phyloP scores from a whole-genome alignment of 2,797 vertebrate genomes.

The Lycodopsis pacificus region DNA sequence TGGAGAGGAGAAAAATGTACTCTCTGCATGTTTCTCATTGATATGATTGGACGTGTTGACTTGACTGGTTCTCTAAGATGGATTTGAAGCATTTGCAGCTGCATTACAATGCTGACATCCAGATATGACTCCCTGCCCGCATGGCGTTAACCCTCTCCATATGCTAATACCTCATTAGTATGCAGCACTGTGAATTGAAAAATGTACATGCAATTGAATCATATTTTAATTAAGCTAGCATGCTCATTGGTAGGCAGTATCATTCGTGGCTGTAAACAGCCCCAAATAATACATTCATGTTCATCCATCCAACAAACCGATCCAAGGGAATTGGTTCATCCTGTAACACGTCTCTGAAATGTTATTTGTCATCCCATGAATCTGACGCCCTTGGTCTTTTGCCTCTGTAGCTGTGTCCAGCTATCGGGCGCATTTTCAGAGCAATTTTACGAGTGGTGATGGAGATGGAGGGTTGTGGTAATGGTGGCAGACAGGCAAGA shows the following conservation, averaged over 20 bases:
- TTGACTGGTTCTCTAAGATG: slow-evolving; percentile 38
- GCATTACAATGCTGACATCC: slow-evolving; percentile 38
- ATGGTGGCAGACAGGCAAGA: slow-evolving; percentile 75
- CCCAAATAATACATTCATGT: slow-evolving; percentile 14
- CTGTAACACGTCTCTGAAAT: slow-evolving; percentile 26
- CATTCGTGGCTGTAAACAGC: slow-evolving; percentile 49
- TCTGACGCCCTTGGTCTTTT: slow-evolving; percentile 43
- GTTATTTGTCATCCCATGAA: slow-evolving; percentile 41
- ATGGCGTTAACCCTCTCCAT: slow-evolving; percentile 48
- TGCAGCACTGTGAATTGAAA: slow-evolving; percentile 58
- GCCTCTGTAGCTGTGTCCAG: slow-evolving; percentile 29
- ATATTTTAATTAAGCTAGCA: slow-evolving; percentile 65
- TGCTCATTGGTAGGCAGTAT: slow-evolving; percentile 47
- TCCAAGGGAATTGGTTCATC: background rate
- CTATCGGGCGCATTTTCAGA: slow-evolving; percentile 41
- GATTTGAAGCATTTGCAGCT: slow-evolving; percentile 38
- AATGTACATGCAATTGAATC: slow-evolving; percentile 60
- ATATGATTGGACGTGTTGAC: slow-evolving; percentile 33
- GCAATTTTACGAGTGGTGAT: slow-evolving; percentile 63
- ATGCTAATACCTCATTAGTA: slow-evolving; percentile 68
- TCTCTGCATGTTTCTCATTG: slow-evolving; percentile 4
- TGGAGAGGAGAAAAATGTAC: slow-evolving; percentile 20
- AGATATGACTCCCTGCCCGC: slow-evolving; percentile 36
- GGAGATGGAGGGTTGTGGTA: slow-evolving; percentile 71
- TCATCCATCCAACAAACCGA: background rate